Conservation (phyloP, 2,113 vertebrate species). For the Leptobrachium ailaonicum region DNA sequence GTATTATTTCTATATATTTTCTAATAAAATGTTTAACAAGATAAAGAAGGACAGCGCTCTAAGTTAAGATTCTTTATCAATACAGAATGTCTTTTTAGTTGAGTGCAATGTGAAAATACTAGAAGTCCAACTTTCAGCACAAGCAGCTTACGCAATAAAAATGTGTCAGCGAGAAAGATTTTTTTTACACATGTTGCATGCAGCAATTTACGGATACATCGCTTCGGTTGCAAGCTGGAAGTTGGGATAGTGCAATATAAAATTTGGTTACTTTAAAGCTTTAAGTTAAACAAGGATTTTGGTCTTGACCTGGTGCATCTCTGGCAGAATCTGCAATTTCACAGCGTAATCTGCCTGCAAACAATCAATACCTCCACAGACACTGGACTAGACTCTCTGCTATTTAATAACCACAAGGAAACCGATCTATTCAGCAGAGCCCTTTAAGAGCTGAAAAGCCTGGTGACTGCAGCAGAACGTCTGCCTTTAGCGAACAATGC, state of each 20-base stretch:
- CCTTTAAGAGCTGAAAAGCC: slow-evolving; percentile 53
- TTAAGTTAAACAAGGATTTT: slow-evolving; percentile 49
- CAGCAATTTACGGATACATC: neutral
- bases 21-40: too few relatives aligned
- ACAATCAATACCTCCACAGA: slow-evolving; percentile 79
- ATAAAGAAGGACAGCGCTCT: too few relatives aligned
- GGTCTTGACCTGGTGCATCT: slow-evolving; percentile 50
- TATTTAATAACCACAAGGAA: slow-evolving; percentile 77
- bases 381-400: slow-evolving; percentile 72
- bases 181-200: neutral
- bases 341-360: slow-evolving; percentile 67
- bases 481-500: slow-evolving; percentile 13
- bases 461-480: slow-evolving; percentile 14
- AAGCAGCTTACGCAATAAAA: slow-evolving; percentile 9
- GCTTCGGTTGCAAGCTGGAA: too few relatives aligned
- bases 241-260: too few relatives aligned
- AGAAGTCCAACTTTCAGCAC: neutral
- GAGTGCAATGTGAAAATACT: neutral
- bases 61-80: too few relatives aligned
- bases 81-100: too few relatives aligned
- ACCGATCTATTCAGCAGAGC: slow-evolving; percentile 72
- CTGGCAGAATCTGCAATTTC: slow-evolving; percentile 71
- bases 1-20: too few relatives aligned
- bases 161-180: neutral
- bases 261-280: neutral